A percentile compares a stretch with the other conserved stretches of the same genome.
These are phyloP conservation scores for Drosophila anomalata DNA, from an alignment of 2,888 invertebrate species.

Conservation along the genomic window DNA sequence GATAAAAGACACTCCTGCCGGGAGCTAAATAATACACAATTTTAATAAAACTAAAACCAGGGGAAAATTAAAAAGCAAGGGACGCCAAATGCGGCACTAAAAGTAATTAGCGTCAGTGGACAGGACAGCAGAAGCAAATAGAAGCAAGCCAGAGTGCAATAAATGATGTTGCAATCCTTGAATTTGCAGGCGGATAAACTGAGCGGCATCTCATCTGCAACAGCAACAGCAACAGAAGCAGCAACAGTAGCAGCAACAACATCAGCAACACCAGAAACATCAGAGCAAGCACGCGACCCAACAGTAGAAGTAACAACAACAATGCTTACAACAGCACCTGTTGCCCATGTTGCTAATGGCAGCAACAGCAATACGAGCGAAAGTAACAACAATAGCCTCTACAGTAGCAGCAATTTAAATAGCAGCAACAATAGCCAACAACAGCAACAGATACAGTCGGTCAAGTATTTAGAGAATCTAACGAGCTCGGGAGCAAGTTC, in stretches of 20 bases:
- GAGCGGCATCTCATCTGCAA: slow-evolving; percentile 69
- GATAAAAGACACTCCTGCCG: slow-evolving; percentile 30
- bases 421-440: slow-evolving; percentile 68
- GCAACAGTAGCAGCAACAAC: slow-evolving; percentile 45
- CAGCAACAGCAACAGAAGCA: slow-evolving; percentile 27
- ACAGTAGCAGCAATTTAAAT: slow-evolving; percentile 77
- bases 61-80: slow-evolving; percentile 70
- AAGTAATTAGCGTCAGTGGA: slow-evolving; percentile 69
- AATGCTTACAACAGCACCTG: slow-evolving; percentile 42
- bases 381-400: slow-evolving; percentile 52
- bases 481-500: slow-evolving; percentile 54
- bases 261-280: slow-evolving; percentile 40
- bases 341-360: slow-evolving; percentile 66
- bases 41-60: slow-evolving; percentile 72
- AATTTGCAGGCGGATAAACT: slow-evolving; percentile 82
- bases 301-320: slow-evolving; percentile 28
- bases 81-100: slow-evolving; percentile 71
- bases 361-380: slow-evolving; percentile 72
- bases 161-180: slow-evolving; percentile 83
- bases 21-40: slow-evolving; percentile 69
- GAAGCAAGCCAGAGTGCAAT: slow-evolving; percentile 60
- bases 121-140: slow-evolving; percentile 30
- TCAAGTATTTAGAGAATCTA: slow-evolving; percentile 73
- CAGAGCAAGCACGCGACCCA: slow-evolving; percentile 1
- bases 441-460: slow-evolving; percentile 46